A percentile compares a stretch with the other conserved stretches of the same genome.
These are phyloP conservation scores for Hemitrygon akajei DNA, from an alignment of 2,797 vertebrate species.

Conservation along the genomic window DNA sequence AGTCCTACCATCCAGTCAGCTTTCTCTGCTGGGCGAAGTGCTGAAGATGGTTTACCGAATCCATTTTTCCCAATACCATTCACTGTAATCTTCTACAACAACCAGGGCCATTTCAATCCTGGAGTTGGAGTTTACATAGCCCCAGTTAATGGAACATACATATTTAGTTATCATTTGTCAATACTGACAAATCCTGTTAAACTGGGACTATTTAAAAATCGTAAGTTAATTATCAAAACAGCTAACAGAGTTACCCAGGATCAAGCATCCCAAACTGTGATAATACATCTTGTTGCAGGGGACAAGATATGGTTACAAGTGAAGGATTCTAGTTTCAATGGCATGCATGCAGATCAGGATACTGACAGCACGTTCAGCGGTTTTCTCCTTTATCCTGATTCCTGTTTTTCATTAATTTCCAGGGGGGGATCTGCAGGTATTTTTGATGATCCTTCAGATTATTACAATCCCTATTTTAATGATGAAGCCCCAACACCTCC, in stretches of 20 bases:
- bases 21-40: constrained; percentile 48
- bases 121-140: constrained; percentile 47
- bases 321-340: constrained; percentile 48
- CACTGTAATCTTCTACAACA: constrained; percentile 46
- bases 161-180: constrained; percentile 54
- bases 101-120: constrained; percentile 46
- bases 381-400: constrained; percentile 54
- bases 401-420: constrained; percentile 45
- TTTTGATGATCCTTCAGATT: neutral
- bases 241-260: constrained; percentile 41
- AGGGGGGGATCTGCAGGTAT: neutral
- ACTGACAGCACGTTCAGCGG: constrained; percentile 57
- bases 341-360: constrained; percentile 47
- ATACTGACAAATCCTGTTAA: constrained; percentile 44
- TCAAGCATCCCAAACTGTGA: constrained; percentile 48
- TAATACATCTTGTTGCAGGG: constrained; percentile 46
- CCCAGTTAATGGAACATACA: constrained; percentile 59
- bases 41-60: constrained; percentile 42
- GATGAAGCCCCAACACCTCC: neutral
- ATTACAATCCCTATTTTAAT: constrained; percentile 14
- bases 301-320: constrained; percentile 58
- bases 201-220: constrained; percentile 56
- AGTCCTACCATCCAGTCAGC: constrained; percentile 53
- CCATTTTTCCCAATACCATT: constrained; percentile 52
- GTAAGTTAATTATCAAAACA: constrained; percentile 43